Conservation (phyloP, 2,113 vertebrate genomes). For the Bubo bubo region DNA sequence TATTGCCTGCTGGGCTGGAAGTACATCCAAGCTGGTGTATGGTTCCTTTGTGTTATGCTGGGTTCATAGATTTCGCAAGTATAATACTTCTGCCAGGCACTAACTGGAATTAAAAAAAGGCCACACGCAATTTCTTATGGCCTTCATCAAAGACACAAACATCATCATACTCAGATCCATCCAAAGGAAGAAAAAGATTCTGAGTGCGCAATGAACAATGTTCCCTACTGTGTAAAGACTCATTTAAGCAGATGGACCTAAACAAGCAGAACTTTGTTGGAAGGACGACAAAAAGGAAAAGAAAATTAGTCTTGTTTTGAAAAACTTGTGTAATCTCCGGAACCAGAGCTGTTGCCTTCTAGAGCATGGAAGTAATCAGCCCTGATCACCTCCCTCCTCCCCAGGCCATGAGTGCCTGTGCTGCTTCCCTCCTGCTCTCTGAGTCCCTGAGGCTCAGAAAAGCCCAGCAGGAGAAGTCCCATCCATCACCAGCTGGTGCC, state of each 20-base stretch:
- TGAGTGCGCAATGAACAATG: fast-evolving
- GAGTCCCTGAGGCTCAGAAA: not conserved
- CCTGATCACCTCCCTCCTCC: not conserved
- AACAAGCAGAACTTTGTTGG: not conserved
- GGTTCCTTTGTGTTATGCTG: not conserved
- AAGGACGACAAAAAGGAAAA: not conserved
- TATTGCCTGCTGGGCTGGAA: conserved; percentile 44
- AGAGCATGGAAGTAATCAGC: fast-evolving
- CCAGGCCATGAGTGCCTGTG: not conserved
- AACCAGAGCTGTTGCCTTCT: not conserved
- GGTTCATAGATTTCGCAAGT: not conserved
- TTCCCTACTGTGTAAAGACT: not conserved
- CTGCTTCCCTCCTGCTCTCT: not conserved
- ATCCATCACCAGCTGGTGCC: not conserved
- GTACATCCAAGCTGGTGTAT: not conserved
- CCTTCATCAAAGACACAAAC: not conserved
- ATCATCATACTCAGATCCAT: not conserved
- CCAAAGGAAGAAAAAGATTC: not conserved
- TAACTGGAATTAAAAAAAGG: not conserved
- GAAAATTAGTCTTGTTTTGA: not conserved
- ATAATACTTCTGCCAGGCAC: not conserved
- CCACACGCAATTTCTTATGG: not conserved
- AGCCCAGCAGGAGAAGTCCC: not conserved
- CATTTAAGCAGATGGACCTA: not conserved
- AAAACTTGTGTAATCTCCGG: not conserved